phyloP scores from a whole-genome alignment of 2,888 invertebrate species.

The Dicyrtoma fusca region DNA sequence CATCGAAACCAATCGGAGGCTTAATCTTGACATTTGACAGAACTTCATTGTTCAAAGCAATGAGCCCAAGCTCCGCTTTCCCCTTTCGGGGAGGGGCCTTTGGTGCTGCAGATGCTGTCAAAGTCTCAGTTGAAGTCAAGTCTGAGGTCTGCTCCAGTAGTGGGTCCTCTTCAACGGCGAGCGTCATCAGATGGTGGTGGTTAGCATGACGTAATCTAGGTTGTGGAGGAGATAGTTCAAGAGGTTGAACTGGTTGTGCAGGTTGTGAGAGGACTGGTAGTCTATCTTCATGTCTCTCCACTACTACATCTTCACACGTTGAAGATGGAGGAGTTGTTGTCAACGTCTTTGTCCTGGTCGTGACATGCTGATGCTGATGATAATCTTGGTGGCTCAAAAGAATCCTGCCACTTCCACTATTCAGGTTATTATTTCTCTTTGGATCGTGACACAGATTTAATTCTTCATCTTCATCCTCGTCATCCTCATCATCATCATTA shows the following conservation, averaged over 20 bases:
- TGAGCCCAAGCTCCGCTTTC: conserved; percentile 21
- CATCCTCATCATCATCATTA: background rate
- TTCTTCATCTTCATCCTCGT: conserved; percentile 17
- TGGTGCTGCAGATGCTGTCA: conserved; percentile 25
- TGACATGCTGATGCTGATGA: conserved; percentile 12
- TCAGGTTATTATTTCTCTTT: conserved; percentile 26
- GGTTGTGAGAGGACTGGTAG: conserved; percentile 2
- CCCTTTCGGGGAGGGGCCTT: conserved; percentile 37
- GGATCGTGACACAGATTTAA: conserved; percentile 32
- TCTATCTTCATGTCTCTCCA: background rate
- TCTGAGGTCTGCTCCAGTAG: background rate
- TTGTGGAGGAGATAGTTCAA: conserved; percentile 6
- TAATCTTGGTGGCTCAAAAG: conserved; percentile 17
- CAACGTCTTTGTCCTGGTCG: background rate
- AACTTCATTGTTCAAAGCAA: background rate
- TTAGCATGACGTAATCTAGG: conserved; percentile 28
- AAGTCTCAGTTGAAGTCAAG: conserved; percentile 19
- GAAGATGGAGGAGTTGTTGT: background rate
- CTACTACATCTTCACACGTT: conserved; percentile 1
- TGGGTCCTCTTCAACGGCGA: background rate
- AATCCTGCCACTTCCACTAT: conserved; percentile 2
- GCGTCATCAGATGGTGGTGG: background rate
- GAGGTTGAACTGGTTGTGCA: conserved; percentile 18
- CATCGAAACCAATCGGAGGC: conserved; percentile 54
- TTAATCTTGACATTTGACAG: conserved; percentile 41